A percentile compares a stretch with the other conserved stretches of the same genome.
These are phyloP conservation scores for Drosophila erecta DNA, from an alignment of 1,140 invertebrate species.

Conservation along the genomic window DNA sequence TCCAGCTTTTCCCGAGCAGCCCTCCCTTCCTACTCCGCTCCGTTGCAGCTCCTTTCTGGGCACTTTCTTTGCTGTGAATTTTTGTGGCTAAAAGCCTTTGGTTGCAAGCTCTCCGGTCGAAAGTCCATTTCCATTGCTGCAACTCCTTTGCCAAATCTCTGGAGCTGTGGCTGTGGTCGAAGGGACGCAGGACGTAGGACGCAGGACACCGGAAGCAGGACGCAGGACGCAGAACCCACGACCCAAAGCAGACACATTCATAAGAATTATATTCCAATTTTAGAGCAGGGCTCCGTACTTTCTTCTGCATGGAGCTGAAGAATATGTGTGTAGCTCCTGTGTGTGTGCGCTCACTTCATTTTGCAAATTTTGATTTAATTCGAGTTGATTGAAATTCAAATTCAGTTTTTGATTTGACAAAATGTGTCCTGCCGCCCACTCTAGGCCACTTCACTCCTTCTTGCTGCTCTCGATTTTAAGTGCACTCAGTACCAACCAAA, in stretches of 20 bases:
- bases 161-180: slow-evolving; percentile 47
- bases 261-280: slow-evolving; percentile 76
- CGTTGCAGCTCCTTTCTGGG: slow-evolving; percentile 18
- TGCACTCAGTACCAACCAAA: slow-evolving; percentile 62
- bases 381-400: slow-evolving; percentile 76
- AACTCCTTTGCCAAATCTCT: slow-evolving; percentile 6
- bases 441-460: neutral
- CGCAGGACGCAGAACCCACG: too few species aligned
- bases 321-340: slow-evolving; percentile 2
- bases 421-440: slow-evolving; percentile 44
- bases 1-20: neutral
- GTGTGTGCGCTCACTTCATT: slow-evolving; percentile 55
- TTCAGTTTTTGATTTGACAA: slow-evolving; percentile 74
- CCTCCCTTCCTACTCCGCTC: neutral
- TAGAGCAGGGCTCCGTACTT: slow-evolving; percentile 34
- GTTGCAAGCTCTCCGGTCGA: slow-evolving; percentile 6
- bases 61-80: slow-evolving; percentile 44
- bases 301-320: neutral
- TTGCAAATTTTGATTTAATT: slow-evolving; percentile 79
- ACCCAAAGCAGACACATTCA: slow-evolving; percentile 54
- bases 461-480: slow-evolving; percentile 32
- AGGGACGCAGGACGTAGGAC: neutral
- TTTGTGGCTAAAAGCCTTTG: slow-evolving; percentile 61
- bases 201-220: neutral
- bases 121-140: slow-evolving; percentile 11